Percentiles rank a stretch among this genome's conserved stretches.
These are phyloP conservation scores for Alentia gelatinosa DNA, from an alignment of 2,888 invertebrate genomes.

Conservation along the genomic window DNA sequence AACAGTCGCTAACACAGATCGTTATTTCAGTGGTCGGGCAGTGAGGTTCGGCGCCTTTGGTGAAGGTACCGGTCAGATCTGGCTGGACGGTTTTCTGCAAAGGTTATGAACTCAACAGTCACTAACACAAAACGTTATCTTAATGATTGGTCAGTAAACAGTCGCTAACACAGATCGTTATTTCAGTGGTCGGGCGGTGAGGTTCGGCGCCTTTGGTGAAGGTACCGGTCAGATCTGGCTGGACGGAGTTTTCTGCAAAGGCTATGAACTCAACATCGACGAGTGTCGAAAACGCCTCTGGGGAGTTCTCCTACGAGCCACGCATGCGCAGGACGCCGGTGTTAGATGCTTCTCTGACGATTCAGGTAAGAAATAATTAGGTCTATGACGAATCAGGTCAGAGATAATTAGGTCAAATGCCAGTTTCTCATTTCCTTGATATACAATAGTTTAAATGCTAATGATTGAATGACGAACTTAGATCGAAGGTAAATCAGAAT, in stretches of 20 bases:
- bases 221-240: not conserved
- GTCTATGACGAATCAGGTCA: no score
- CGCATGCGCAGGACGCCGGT: not conserved
- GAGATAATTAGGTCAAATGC: no score
- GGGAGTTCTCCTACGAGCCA: not conserved
- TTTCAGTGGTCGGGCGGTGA: conserved; percentile 29
- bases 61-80: not conserved
- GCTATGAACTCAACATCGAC: not conserved
- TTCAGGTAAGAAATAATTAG: not conserved
- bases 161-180: no score
- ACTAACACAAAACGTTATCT: no score
- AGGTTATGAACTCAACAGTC: not conserved
- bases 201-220: not conserved
- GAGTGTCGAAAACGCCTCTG: not conserved
- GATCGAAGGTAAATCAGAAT: no score
- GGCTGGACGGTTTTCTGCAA: conserved; percentile 1
- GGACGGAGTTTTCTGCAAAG: not conserved
- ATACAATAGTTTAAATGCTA: no score
- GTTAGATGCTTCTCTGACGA: not conserved
- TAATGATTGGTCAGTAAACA: no score
- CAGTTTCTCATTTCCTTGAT: no score
- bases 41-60: conserved; percentile 14
- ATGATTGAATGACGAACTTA: no score
- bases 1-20: no score
- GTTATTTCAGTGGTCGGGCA: conserved; percentile 38